Percentiles rank a stretch among this genome's conserved stretches.
phyloP scores from a whole-genome alignment of 2,888 invertebrate genomes.

The Anodontia alba region DNA sequence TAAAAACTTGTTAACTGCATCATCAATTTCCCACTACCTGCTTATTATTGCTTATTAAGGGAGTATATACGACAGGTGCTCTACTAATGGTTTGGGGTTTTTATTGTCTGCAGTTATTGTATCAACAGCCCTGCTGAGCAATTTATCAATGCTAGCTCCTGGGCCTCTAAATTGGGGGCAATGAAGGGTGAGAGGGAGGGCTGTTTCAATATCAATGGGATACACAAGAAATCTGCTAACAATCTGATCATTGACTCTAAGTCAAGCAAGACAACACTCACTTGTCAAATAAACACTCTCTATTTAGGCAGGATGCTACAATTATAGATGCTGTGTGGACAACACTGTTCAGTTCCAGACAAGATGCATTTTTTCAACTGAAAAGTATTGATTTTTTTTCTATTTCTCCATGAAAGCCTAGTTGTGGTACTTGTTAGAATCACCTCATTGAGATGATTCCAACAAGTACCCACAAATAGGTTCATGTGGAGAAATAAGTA shows the following conservation, averaged over 20 bases:
- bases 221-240: conserved; percentile 18
- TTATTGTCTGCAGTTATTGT: conserved; percentile 1
- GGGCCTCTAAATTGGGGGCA: conserved; percentile 10
- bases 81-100: conserved; percentile 1
- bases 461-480: no score
- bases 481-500: no score
- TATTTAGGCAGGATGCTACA: background rate
- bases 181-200: conserved; percentile 12
- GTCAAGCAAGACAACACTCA: conserved; percentile 6
- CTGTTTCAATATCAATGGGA: background rate
- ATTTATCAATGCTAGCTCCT: conserved; percentile 10
- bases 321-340: background rate
- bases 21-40: no score
- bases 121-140: background rate
- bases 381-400: no score
- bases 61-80: conserved; percentile 6
- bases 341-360: no score
- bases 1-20: no score
- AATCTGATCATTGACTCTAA: conserved; percentile 9
- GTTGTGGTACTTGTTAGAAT: no score
- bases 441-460: no score
- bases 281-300: conserved; percentile 14
- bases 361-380: no score
- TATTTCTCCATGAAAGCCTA: no score
- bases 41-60: background rate